Base-by-base conservation (phyloP, 2,113 vertebrate genomes). In the Fulica atra region DNA sequence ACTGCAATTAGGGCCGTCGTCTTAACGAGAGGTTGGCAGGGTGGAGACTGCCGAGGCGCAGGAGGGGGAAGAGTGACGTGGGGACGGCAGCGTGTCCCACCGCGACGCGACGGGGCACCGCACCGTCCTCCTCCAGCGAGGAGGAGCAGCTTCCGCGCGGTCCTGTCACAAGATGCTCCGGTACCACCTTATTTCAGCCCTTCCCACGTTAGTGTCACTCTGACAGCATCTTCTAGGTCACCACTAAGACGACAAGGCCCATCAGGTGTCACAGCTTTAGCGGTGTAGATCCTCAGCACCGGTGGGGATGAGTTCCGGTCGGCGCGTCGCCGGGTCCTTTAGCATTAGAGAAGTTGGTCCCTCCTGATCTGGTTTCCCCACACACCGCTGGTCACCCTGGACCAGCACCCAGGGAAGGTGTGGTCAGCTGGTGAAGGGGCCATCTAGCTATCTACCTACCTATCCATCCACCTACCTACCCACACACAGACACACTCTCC, bases 341-440 rank as follows among this genome's bases (percentile, higher is more conserved):
- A 46, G 17, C 42, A 6, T 17, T 44, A 17, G 42, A 44, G 42
- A 19, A 46, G 44, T 19, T 46, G 44, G 44, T 46, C 44, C 50
- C n/a, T 53, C 11, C 65, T 13, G 20, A 44, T 54, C 70, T 35
- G 7, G 28, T 25, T 21, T 29, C 40, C 53, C 46, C 20, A 35
- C 11, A n/a, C 17, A 38, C 33, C 13, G 6, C 38, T 9, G 51
- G 56, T 29, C 76, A 42, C 9, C 53, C 21, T 2, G 13, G 50
- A 29, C 16, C 78, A 56, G 70, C 38, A 14, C 15, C 36, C 50
- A 13, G n/a, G 50, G 14, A 11, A 14, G 46, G 21, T n/a, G 17
- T 0, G 11, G 54, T 35, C 2, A 40, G 2, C 11, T 18, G 59
- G n/a, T 3, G 44, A 46, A 25, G 1, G 3, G 20, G 57, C 18